These are phyloP conservation scores for Alloplasta piceator DNA, from an alignment of 2,888 invertebrate species.

Conservation along the genomic window DNA sequence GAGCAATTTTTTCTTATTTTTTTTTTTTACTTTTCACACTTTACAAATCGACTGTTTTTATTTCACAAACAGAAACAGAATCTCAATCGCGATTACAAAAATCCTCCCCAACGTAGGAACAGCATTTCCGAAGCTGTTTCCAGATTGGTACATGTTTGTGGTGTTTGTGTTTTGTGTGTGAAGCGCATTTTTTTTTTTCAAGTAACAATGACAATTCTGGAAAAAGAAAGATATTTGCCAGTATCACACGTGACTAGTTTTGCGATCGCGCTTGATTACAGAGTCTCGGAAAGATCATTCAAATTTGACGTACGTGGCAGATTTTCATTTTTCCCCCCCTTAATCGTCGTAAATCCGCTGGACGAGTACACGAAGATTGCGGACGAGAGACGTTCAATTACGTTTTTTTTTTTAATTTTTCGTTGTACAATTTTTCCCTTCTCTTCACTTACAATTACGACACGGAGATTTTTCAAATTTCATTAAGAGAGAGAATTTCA, in stretches of 20 bases:
- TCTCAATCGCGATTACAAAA: constrained; percentile 15
- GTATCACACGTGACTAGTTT: constrained; percentile 69
- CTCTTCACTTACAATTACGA: too few relatives aligned
- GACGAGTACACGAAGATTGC: constrained; percentile 49
- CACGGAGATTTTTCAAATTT: too few relatives aligned
- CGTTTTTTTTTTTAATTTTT: not conserved
- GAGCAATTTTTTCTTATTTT: not conserved
- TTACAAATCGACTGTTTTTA: not conserved
- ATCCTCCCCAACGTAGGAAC: constrained; percentile 34
- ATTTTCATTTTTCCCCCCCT: not conserved
- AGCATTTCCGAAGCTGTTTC: constrained; percentile 30
- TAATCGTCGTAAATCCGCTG: not conserved
- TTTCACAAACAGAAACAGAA: not conserved
- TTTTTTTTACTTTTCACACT: not conserved
- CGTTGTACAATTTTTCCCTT: too few relatives aligned
- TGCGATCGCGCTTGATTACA: constrained; percentile 30
- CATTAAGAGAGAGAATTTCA: too few relatives aligned
- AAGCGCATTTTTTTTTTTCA: constrained; percentile 34
- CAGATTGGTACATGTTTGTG: constrained; percentile 10
- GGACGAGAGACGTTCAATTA: constrained; percentile 52
- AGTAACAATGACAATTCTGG: constrained; percentile 66
- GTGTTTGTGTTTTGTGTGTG: constrained; percentile 10
- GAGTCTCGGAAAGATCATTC: constrained; percentile 8
- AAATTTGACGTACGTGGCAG: constrained; percentile 41
- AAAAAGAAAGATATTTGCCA: constrained; percentile 60